These are phyloP conservation scores for Thaumetopoea pityocampa DNA, from an alignment of 1,140 invertebrate genomes.

Conservation along the genomic window DNA sequence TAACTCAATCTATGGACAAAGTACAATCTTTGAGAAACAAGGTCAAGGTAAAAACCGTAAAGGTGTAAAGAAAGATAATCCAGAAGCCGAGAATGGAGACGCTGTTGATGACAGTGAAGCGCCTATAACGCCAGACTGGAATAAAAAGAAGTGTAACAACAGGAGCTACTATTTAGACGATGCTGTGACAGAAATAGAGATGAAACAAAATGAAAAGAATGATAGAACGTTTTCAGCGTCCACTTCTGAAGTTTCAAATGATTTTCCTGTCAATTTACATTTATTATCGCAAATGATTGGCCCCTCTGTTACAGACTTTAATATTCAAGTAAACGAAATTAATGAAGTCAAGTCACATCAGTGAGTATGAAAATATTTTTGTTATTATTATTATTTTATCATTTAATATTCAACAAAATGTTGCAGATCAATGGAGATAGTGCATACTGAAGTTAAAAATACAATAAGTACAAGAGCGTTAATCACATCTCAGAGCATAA, in stretches of 20 bases:
- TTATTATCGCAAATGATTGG: constrained; percentile 20
- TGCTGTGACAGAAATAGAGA: constrained; percentile 41
- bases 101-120: constrained; percentile 18
- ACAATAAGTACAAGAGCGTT: constrained; percentile 4
- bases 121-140: constrained; percentile 13
- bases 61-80: constrained; percentile 19
- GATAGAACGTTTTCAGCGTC: constrained; percentile 24
- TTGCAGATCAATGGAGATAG: constrained; percentile 15
- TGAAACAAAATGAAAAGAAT: constrained; percentile 26
- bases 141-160: constrained; percentile 37
- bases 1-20: constrained; percentile 60
- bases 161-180: constrained; percentile 48
- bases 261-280: constrained; percentile 28
- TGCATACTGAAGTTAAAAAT: constrained; percentile 1
- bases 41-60: constrained; percentile 19
- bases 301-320: constrained; percentile 22
- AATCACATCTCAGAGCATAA: constrained; percentile 2
- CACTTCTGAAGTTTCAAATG: constrained; percentile 28
- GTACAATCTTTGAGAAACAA: constrained; percentile 22
- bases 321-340: background rate
- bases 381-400: no score
- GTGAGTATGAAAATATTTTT: no score
- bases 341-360: no score
- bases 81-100: constrained; percentile 16
- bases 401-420: no score